Evolutionary conservation across 92 coral and sea anemone species (phyloP).

Genomic region (Siderastrea radians): DNA sequence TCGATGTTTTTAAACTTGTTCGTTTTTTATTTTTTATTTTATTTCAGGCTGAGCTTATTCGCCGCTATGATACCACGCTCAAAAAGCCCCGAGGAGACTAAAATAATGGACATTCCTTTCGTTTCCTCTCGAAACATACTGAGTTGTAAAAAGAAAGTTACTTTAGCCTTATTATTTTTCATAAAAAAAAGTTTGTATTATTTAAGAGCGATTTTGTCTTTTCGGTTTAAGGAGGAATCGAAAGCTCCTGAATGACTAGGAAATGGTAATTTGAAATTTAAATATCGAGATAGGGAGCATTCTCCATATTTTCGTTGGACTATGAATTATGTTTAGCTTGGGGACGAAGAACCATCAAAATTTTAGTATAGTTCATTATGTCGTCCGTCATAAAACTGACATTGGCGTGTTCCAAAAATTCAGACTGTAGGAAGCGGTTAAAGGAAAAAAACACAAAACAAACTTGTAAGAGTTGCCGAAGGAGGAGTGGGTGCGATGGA

Average conservation of each 20-base stretch:
- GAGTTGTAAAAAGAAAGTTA: conserved; percentile 40
- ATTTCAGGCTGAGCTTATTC: conserved; percentile 94
- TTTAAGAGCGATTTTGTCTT: conserved; percentile 1
- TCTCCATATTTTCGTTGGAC: neutral
- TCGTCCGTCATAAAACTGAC: no score
- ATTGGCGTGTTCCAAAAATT: no score
- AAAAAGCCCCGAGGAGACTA: conserved; percentile 97
- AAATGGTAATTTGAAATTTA: neutral
- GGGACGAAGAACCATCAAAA: no score
- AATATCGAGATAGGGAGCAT: neutral
- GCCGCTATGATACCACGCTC: conserved; percentile 97
- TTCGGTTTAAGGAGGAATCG: neutral
- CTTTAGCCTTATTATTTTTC: conserved; percentile 10
- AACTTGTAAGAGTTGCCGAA: no score
- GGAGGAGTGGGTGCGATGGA: no score
- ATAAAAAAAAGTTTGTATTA: conserved; percentile 26
- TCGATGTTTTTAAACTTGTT: neutral
- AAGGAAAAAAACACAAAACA: no score
- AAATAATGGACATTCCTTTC: neutral
- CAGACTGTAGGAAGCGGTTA: no score
- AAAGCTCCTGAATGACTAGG: neutral
- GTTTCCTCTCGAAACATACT: neutral
- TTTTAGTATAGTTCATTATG: no score
- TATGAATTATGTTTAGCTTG: neutral
- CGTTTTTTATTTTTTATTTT: neutral